Conservation (phyloP, 1,140 invertebrate genomes). For the Pseudobourletiella spinata region DNA sequence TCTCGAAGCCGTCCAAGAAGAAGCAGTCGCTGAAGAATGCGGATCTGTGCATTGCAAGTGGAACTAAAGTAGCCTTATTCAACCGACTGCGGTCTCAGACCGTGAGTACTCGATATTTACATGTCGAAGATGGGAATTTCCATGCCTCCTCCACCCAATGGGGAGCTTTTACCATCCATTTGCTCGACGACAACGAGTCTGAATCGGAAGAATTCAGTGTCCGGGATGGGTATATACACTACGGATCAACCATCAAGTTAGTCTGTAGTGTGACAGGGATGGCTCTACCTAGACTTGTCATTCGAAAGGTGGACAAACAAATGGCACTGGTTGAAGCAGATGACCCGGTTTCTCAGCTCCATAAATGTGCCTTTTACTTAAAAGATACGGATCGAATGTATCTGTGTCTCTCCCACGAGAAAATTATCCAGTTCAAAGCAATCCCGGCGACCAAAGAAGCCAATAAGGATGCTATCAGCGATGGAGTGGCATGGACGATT, state of each 20-base stretch:
- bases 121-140: slow-evolving; percentile 59
- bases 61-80: slow-evolving; percentile 60
- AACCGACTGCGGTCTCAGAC: slow-evolving; percentile 62
- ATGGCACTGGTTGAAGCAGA: slow-evolving; percentile 57
- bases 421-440: slow-evolving; percentile 62
- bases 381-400: slow-evolving; percentile 63
- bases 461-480: slow-evolving; percentile 58
- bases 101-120: slow-evolving; percentile 58
- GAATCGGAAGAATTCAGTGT: slow-evolving; percentile 58
- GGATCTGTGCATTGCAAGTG: slow-evolving; percentile 60
- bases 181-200: slow-evolving; percentile 52
- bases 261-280: slow-evolving; percentile 60
- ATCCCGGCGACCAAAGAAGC: slow-evolving; percentile 53
- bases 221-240: slow-evolving; percentile 59
- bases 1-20: slow-evolving; percentile 63
- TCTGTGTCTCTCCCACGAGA: slow-evolving; percentile 58
- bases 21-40: slow-evolving; percentile 63
- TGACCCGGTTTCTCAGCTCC: slow-evolving; percentile 61
- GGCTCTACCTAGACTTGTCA: slow-evolving; percentile 55
- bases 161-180: slow-evolving; percentile 62
- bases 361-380: slow-evolving; percentile 63
- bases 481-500: slow-evolving; percentile 63
- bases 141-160: slow-evolving; percentile 60
- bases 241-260: slow-evolving; percentile 60
- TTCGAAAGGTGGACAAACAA: slow-evolving; percentile 58